phyloP scores from a whole-genome alignment of 2,113 vertebrate genomes.

The Nesogale talazaci region DNA sequence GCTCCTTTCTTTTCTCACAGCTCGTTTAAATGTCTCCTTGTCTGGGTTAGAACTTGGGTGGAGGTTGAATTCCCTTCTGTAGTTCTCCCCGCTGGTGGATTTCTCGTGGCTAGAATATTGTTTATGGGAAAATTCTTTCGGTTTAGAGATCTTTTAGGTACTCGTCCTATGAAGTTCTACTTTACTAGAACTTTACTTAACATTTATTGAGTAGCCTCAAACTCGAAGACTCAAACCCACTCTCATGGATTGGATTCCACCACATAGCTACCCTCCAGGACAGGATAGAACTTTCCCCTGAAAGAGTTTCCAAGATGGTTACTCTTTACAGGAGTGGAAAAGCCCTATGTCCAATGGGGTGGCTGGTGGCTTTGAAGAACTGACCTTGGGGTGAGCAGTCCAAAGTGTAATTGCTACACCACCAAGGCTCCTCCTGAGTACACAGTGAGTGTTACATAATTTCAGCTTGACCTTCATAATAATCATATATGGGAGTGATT shows the following conservation, averaged over 20 bases:
- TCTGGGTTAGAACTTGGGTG: constrained; percentile 73
- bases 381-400: no score
- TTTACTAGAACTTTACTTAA: constrained; percentile 43
- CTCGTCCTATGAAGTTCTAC: constrained; percentile 39
- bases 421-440: neutral
- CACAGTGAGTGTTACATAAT: constrained; percentile 48
- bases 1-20: constrained; percentile 76
- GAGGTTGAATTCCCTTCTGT: constrained; percentile 58
- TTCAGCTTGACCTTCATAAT: neutral
- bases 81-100: constrained; percentile 53
- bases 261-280: no score
- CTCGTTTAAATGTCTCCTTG: constrained; percentile 78
- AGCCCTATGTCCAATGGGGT: no score
- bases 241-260: no score
- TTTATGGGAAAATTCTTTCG: constrained; percentile 63
- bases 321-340: no score
- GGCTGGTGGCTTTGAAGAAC: no score
- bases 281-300: no score
- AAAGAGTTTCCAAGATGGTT: no score
- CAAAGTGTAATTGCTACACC: no score
- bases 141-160: constrained; percentile 46
- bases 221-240: no score
- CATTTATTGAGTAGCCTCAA: constrained; percentile 8
- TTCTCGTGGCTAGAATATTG: constrained; percentile 66
- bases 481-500: neutral